A percentile compares a stretch with the other conserved stretches of the same genome.
These are phyloP conservation scores for Pachyramphus minor DNA, from an alignment of 2,113 vertebrate genomes.

Conservation along the genomic window DNA sequence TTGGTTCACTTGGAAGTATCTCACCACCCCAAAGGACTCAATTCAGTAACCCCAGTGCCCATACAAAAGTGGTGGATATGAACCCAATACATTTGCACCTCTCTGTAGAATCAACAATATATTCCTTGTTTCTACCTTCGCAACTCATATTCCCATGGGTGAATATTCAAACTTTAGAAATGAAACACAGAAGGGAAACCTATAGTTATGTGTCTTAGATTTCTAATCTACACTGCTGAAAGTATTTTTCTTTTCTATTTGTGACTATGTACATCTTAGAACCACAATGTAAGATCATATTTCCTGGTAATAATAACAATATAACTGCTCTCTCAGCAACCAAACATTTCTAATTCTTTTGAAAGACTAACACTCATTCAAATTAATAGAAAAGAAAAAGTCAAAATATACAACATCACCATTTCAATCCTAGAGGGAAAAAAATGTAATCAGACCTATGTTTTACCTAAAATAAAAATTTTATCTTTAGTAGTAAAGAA, in stretches of 20 bases:
- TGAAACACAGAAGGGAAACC: accelerated
- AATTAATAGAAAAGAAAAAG: not conserved
- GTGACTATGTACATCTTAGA: not conserved
- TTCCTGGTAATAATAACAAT: not conserved
- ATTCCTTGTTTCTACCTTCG: not conserved
- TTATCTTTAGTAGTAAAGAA: not conserved
- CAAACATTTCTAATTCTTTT: not conserved
- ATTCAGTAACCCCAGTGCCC: not conserved
- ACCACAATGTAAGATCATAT: not conserved
- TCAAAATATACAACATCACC: not conserved
- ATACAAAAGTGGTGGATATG: not conserved
- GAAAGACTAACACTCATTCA: not conserved
- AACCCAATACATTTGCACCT: not conserved
- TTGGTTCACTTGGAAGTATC: not conserved
- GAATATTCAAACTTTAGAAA: not conserved
- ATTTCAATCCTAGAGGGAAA: not conserved
- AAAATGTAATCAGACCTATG: not conserved
- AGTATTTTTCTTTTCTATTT: not conserved
- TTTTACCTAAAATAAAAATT: not conserved
- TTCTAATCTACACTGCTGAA: not conserved
- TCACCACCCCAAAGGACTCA: not conserved
- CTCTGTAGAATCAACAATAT: not conserved
- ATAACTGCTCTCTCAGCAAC: not conserved
- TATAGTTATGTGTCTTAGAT: not conserved
- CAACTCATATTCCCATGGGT: not conserved